phyloP scores from a whole-genome alignment of 2,113 vertebrate genomes.

The Leuciscus idus region DNA sequence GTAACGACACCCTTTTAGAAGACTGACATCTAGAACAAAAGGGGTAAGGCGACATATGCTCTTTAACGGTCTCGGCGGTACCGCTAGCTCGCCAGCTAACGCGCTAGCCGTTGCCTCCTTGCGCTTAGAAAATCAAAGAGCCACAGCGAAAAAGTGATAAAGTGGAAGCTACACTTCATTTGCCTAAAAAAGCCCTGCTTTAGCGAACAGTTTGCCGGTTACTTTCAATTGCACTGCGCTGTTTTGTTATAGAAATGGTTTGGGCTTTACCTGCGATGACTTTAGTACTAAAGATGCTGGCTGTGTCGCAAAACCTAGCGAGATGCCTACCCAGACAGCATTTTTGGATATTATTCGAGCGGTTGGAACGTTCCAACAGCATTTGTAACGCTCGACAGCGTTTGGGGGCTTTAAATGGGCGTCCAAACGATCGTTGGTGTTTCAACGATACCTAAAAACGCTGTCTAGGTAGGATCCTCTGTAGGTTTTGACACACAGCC shows the following conservation, averaged over 20 bases:
- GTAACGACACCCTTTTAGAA: constrained; percentile 60
- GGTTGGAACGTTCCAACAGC: neutral
- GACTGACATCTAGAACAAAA: constrained; percentile 67
- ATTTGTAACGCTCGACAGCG: neutral
- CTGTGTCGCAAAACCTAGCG: neutral
- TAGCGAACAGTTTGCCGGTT: neutral
- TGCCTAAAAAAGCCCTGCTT: neutral
- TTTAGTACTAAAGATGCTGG: constrained; percentile 57
- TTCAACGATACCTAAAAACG: neutral
- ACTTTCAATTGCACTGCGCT: neutral
- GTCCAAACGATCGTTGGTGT: neutral
- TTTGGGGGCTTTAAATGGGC: neutral
- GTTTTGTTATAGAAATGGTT: constrained; percentile 12
- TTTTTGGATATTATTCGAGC: neutral
- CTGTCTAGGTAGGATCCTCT: neutral
- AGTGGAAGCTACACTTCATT: constrained; percentile 12
- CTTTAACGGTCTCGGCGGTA: constrained; percentile 57
- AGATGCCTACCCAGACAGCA: constrained; percentile 1
- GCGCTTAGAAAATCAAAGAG: constrained; percentile 53
- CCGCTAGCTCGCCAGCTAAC: constrained; percentile 60
- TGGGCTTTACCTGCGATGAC: constrained; percentile 58
- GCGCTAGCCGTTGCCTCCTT: constrained; percentile 68
- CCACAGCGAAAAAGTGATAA: constrained; percentile 38
- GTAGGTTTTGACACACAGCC: neutral
- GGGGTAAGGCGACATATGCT: constrained; percentile 74